phyloP scores from a whole-genome alignment of 2,113 vertebrate genomes.

The Eublepharis macularius region DNA sequence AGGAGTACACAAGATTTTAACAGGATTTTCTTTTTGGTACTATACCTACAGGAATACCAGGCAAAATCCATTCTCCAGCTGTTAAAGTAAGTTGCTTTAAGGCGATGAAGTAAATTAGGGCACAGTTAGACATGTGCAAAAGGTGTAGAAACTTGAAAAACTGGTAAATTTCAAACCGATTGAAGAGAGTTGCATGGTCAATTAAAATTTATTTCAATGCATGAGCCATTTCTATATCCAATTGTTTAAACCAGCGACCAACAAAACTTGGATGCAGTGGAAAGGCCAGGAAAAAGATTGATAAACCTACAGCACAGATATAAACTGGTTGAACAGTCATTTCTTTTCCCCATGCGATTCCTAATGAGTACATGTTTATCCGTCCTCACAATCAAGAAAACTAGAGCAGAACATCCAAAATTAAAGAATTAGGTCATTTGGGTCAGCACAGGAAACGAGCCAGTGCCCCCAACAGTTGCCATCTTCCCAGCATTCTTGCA shows the following conservation, averaged over 20 bases:
- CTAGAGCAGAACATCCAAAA: slow-evolving; percentile 16
- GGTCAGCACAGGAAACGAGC: slow-evolving; percentile 14
- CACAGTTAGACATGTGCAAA: neutral
- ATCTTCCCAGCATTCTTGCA: no score
- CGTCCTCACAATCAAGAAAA: neutral
- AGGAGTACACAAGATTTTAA: slow-evolving; percentile 8
- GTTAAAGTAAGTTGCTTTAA: slow-evolving; percentile 11
- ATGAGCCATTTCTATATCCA: slow-evolving; percentile 29
- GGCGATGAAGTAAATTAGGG: slow-evolving; percentile 15
- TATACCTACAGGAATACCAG: neutral
- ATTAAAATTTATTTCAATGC: neutral
- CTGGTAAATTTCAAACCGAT: slow-evolving; percentile 12
- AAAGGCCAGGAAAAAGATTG: neutral
- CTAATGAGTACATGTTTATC: slow-evolving; percentile 30
- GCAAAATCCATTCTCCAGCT: neutral
- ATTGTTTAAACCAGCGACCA: slow-evolving; percentile 45
- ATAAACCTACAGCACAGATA: neutral
- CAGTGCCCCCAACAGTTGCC: no score
- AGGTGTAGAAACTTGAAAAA: slow-evolving; percentile 10
- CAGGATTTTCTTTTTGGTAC: slow-evolving; percentile 21
- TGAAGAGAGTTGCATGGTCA: slow-evolving; percentile 8
- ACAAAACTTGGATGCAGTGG: neutral
- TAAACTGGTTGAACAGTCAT: neutral
- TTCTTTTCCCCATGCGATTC: slow-evolving; percentile 19
- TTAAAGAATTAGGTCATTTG: slow-evolving; percentile 2